Evolutionary conservation across 1,140 invertebrate species (phyloP), one percentile per base, ranked within the genome.

Genomic region (Diabrotica virgifera): DNA sequence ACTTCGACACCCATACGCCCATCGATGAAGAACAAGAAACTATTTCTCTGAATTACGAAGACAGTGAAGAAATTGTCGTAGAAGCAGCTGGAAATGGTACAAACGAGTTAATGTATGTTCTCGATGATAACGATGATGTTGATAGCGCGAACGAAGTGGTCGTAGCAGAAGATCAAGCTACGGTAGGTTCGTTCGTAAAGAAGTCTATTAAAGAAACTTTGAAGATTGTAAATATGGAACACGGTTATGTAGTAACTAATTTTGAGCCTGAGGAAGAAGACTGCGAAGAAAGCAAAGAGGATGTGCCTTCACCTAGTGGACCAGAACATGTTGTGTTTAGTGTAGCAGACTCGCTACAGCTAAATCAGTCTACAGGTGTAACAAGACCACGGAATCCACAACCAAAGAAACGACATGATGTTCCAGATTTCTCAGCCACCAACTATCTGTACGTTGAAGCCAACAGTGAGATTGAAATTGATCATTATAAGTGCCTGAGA

Each of bases 401-500:
- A 40, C 67, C 72, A 4, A 72, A 67, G 52, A 68, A 70, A 51
- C 66, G 74, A 0, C 76, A 77, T 53, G 75, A 73, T 38, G 70
- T 77, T 5, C 77, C 77, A 2, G 75, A 78, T 65, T 78, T 78
- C 63, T 77, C 77, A 0, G 71, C 76, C 0, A 72, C 75, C 0
- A 74, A 72, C 51, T 78, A 74, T 50, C 58, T 73, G 2, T 66
- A 70, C 9, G 62, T 77, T 13, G 67, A 69, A 52, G 70, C 77
- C 0, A 77, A 72, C 61, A 70, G 72, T 11, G 76, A 77, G 5
- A 65, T 78, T 0, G 74, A 77, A 50, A 67, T 72, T 11, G 61
- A 66, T 7, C 76, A 77, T 64, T 78, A 71, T 57, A 77, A 77
- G 57, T 78, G 77, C 59, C 53, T 76, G 24, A 67, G 76, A 7